phyloP scores from a whole-genome alignment of 2,888 invertebrate genomes.

The Pharmacophagus antenor region DNA sequence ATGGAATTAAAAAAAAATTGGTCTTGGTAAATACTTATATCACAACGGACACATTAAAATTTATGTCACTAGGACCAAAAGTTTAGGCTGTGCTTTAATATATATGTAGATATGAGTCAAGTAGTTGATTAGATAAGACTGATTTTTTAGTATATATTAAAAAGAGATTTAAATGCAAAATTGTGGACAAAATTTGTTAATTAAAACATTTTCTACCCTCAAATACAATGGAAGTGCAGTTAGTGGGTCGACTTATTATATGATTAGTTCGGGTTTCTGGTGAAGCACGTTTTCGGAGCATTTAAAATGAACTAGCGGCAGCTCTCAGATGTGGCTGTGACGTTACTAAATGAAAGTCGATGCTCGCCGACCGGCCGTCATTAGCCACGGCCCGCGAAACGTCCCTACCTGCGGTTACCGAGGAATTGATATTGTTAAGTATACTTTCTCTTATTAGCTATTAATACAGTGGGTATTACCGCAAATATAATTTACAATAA shows the following conservation, averaged over 20 bases:
- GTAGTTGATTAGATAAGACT: too few relatives aligned
- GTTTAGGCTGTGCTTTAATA: too few relatives aligned
- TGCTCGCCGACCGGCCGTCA: conserved; percentile 34
- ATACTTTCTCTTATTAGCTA: conserved; percentile 40
- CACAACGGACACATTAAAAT: too few relatives aligned
- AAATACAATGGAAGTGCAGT: not conserved
- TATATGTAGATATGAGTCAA: too few relatives aligned
- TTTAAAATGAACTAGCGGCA: conserved; percentile 41
- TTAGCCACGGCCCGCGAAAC: conserved; percentile 36
- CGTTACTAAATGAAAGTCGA: conserved; percentile 56
- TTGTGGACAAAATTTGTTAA: too few relatives aligned
- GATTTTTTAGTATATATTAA: too few relatives aligned
- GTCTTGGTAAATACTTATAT: too few relatives aligned
- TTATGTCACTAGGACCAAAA: too few relatives aligned
- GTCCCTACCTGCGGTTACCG: conserved; percentile 34
- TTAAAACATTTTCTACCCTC: too few relatives aligned
- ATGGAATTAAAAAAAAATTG: too few relatives aligned
- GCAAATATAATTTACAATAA: conserved; percentile 5
- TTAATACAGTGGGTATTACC: conserved; percentile 17
- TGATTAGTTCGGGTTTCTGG: conserved; percentile 33
- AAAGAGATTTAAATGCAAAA: too few relatives aligned
- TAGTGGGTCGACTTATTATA: conserved; percentile 33
- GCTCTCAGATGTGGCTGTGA: conserved; percentile 35
- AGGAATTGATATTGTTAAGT: conserved; percentile 35
- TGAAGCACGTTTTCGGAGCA: conserved; percentile 46